Evolutionary conservation across 1,140 invertebrate genomes (phyloP).

Genomic region (Druon quercuslanigerum): DNA sequence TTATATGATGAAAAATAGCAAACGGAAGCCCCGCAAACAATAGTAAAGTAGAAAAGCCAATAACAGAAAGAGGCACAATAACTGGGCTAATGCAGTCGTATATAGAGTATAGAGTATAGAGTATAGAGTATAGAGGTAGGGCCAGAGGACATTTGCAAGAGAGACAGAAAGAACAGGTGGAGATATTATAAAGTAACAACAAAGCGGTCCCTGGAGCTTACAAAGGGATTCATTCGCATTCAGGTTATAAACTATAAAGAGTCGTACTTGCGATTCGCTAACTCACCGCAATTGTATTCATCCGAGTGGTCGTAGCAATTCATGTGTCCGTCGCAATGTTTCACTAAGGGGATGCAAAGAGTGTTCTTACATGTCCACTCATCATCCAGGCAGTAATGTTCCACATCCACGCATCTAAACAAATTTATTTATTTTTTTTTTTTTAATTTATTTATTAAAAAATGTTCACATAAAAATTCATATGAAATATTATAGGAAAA

Average conservation of each 20-base stretch:
- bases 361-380: conserved; percentile 84
- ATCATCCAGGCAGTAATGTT: conserved; percentile 71
- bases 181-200: too few relatives aligned
- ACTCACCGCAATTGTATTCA: conserved; percentile 85
- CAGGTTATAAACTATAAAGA: conserved; percentile 54
- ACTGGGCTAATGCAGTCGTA: conserved; percentile 51
- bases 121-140: too few relatives aligned
- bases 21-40: conserved; percentile 61
- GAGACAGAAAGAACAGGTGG: too few relatives aligned
- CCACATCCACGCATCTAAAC: conserved; percentile 68
- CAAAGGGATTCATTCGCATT: background rate
- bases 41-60: conserved; percentile 60
- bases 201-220: background rate
- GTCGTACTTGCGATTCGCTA: conserved; percentile 33
- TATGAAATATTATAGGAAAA: too few relatives aligned
- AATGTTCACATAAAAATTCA: background rate
- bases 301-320: conserved; percentile 89
- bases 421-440: conserved; percentile 32
- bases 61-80: conserved; percentile 52
- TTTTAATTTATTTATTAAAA: background rate
- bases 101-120: too few relatives aligned
- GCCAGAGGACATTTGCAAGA: too few relatives aligned
- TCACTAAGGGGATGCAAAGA: conserved; percentile 81
- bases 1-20: conserved; percentile 62
- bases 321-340: conserved; percentile 85